phyloP scores from a whole-genome alignment of 2,888 invertebrate genomes.

The Salticus scenicus region DNA sequence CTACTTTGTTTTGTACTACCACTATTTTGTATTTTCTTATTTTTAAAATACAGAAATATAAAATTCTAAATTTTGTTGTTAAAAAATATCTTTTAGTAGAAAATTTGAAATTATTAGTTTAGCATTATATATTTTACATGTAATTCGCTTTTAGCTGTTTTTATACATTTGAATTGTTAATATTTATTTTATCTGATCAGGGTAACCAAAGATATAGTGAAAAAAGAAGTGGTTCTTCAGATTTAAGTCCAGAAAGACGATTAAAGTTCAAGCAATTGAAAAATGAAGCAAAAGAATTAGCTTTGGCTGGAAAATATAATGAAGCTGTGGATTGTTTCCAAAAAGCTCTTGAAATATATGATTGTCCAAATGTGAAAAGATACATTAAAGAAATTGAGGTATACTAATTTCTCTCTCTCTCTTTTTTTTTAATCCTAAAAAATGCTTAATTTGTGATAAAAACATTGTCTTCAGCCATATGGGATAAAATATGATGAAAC shows the following conservation, averaged over 20 bases:
- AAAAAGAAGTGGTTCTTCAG: not conserved
- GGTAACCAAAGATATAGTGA: not conserved
- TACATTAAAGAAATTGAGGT: constrained; percentile 42
- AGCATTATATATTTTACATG: no score
- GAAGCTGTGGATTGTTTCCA: constrained; percentile 37
- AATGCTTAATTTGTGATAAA: not conserved
- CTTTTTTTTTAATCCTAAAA: no score
- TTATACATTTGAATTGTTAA: no score
- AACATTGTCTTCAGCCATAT: not conserved
- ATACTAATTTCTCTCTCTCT: not conserved
- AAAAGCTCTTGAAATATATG: constrained; percentile 31
- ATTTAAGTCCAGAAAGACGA: constrained; percentile 2
- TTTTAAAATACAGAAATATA: not conserved
- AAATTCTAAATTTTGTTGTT: no score
- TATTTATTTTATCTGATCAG: not conserved
- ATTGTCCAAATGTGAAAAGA: constrained; percentile 44
- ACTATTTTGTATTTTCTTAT: not conserved
- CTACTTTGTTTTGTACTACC: not conserved
- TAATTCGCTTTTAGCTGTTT: no score
- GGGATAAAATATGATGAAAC: no score
- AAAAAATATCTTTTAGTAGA: no score
- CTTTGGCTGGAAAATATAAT: constrained; percentile 39
- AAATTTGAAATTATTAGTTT: no score
- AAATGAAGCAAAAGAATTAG: constrained; percentile 39
- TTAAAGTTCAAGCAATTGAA: constrained; percentile 38